phyloP scores from a whole-genome alignment of 2,113 vertebrate species.

The Siniperca knerii region DNA sequence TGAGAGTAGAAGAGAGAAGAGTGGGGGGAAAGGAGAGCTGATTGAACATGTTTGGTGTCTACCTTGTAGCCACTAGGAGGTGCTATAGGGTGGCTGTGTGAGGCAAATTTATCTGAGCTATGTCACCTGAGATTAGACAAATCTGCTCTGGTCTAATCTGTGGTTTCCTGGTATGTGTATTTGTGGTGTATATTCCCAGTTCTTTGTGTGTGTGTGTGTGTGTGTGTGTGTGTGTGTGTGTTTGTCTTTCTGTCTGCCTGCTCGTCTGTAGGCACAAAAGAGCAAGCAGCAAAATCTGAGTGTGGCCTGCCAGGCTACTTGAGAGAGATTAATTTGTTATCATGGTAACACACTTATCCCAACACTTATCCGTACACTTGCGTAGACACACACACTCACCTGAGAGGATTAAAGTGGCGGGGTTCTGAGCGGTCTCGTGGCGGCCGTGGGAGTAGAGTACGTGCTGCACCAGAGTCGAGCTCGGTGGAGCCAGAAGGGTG shows the following conservation, averaged over 20 bases:
- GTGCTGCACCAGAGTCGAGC: conserved; percentile 58
- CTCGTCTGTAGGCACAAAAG: conserved; percentile 19
- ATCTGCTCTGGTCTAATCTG: conserved; percentile 79
- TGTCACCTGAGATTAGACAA: conserved; percentile 84
- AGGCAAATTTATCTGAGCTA: conserved; percentile 60
- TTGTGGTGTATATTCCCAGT: conserved; percentile 48
- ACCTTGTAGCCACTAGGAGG: conserved; percentile 58
- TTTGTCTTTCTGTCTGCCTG: background rate
- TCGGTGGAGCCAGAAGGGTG: conserved; percentile 43
- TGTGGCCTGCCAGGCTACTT: conserved; percentile 22
- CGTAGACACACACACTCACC: conserved; percentile 73
- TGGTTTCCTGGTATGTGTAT: conserved; percentile 63
- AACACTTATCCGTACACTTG: conserved; percentile 28
- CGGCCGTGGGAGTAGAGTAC: conserved; percentile 68
- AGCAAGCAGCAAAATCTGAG: conserved; percentile 26
- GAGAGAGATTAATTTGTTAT: conserved; percentile 45
- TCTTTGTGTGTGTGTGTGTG: conserved; percentile 20
- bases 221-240: too few relatives aligned
- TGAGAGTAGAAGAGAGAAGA: conserved; percentile 17
- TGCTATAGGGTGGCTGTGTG: conserved; percentile 22
- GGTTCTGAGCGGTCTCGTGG: conserved; percentile 84
- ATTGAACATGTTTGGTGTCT: background rate
- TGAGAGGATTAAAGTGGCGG: conserved; percentile 81
- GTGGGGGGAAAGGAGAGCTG: background rate
- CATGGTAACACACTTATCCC: conserved; percentile 18